Conservation (phyloP, 2,113 vertebrate genomes). For the Phalacrocorax carbo region DNA sequence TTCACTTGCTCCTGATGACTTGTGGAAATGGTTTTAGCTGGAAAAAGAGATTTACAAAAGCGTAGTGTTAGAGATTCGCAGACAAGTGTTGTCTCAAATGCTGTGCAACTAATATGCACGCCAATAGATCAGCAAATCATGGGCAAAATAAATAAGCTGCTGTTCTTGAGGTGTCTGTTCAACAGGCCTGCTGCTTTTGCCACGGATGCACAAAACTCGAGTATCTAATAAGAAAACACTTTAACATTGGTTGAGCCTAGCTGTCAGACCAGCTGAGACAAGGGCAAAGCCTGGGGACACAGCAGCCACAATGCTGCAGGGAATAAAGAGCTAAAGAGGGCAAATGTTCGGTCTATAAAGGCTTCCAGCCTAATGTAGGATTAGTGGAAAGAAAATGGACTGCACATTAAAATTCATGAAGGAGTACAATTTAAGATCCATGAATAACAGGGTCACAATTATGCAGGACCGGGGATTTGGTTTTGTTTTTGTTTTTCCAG, state of each 20-base stretch:
- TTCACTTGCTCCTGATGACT: background rate
- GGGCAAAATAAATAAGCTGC: background rate
- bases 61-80: accelerated
- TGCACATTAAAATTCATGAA: constrained; percentile 76
- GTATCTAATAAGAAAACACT: background rate
- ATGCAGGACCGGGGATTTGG: constrained; percentile 27
- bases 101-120: accelerated
- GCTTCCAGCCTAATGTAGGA: constrained; percentile 42
- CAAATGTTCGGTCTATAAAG: background rate
- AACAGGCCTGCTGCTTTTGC: background rate
- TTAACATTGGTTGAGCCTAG: background rate
- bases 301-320: background rate
- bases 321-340: constrained; percentile 34
- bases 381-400: constrained; percentile 67
- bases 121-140: background rate
- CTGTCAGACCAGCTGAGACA: background rate
- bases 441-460: constrained; percentile 67
- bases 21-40: background rate
- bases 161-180: background rate
- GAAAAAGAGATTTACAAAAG: background rate
- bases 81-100: background rate
- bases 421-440: constrained; percentile 33
- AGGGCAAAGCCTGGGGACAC: background rate
- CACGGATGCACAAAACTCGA: background rate
- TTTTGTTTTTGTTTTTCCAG: constrained; percentile 41